phyloP scores from a whole-genome alignment of 2,888 invertebrate genomes.

The Tipula lateralis region DNA sequence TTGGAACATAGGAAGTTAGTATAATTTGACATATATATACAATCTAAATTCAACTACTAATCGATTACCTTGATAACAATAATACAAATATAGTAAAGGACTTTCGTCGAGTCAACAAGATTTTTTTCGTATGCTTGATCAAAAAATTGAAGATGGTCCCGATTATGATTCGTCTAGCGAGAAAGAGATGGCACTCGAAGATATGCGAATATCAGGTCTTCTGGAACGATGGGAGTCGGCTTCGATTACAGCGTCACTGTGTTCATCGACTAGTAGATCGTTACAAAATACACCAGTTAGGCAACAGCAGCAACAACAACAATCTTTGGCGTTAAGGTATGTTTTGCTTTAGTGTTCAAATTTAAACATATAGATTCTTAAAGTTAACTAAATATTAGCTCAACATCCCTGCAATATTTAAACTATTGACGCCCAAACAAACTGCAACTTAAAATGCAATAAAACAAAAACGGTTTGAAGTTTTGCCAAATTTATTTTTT shows the following conservation, averaged over 20 bases:
- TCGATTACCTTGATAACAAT: neutral
- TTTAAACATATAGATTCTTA: no score
- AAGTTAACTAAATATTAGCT: no score
- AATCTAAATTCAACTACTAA: no score
- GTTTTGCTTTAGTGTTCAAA: no score
- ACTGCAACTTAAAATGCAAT: no score
- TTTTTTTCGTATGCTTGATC: conserved; percentile 89
- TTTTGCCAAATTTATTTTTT: no score
- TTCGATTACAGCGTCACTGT: conserved; percentile 54
- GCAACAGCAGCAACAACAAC: conserved; percentile 41
- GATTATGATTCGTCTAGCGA: conserved; percentile 77
- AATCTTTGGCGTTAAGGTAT: neutral
- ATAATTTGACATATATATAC: neutral
- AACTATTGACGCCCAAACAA: no score
- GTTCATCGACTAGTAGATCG: conserved; percentile 53
- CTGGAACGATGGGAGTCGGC: conserved; percentile 74
- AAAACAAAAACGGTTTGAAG: no score
- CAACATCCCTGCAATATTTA: no score
- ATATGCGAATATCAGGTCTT: conserved; percentile 61
- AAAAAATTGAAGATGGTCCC: conserved; percentile 85
- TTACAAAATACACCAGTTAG: conserved; percentile 53
- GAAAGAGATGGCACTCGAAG: conserved; percentile 64
- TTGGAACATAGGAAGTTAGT: conserved; percentile 27
- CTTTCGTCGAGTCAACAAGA: conserved; percentile 85
- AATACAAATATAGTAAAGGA: conserved; percentile 58